A percentile compares a stretch with the other conserved stretches of the same genome.
Evolutionary conservation across 2,797 vertebrate genomes (phyloP).

Genomic region (Labroides dimidiatus): DNA sequence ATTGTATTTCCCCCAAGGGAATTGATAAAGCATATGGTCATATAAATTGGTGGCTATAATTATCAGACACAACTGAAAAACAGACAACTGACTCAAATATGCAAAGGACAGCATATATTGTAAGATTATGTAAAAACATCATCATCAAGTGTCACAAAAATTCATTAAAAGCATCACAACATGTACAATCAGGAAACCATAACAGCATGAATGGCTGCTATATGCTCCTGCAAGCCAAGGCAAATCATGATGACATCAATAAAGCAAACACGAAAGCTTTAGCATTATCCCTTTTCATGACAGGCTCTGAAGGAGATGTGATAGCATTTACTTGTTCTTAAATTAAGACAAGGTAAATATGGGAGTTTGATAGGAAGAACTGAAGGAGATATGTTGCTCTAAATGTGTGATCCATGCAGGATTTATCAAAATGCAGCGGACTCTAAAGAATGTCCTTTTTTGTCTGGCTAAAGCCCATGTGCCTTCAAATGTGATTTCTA

Average conservation of each 20-base stretch:
- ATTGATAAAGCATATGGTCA: too few relatives aligned
- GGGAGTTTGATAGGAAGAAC: background rate
- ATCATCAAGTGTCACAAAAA: slow-evolving; percentile 52
- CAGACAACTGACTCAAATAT: slow-evolving; percentile 16
- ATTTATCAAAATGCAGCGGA: slow-evolving; percentile 47
- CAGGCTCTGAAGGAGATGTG: slow-evolving; percentile 27
- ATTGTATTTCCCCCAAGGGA: too few relatives aligned
- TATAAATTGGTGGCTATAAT: background rate
- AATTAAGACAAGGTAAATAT: slow-evolving; percentile 7
- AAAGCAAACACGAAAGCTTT: slow-evolving; percentile 29
- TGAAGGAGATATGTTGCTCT: slow-evolving; percentile 13
- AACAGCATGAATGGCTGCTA: slow-evolving; percentile 39
- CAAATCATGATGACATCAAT: slow-evolving; percentile 38
- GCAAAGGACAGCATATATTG: slow-evolving; percentile 18
- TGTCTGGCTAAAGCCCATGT: slow-evolving; percentile 18
- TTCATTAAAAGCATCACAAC: slow-evolving; percentile 63
- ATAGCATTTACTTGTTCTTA: slow-evolving; percentile 9
- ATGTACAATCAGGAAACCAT: slow-evolving; percentile 46
- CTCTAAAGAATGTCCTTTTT: slow-evolving; percentile 10
- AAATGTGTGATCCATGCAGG: slow-evolving; percentile 55
- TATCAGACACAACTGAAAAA: slow-evolving; percentile 9
- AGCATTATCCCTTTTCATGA: slow-evolving; percentile 11
- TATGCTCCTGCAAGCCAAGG: slow-evolving; percentile 36
- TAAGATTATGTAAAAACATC: slow-evolving; percentile 51
- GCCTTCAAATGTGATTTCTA: slow-evolving; percentile 13